phyloP scores from a whole-genome alignment of 2,888 invertebrate genomes.

The Polylopha cassiicola region DNA sequence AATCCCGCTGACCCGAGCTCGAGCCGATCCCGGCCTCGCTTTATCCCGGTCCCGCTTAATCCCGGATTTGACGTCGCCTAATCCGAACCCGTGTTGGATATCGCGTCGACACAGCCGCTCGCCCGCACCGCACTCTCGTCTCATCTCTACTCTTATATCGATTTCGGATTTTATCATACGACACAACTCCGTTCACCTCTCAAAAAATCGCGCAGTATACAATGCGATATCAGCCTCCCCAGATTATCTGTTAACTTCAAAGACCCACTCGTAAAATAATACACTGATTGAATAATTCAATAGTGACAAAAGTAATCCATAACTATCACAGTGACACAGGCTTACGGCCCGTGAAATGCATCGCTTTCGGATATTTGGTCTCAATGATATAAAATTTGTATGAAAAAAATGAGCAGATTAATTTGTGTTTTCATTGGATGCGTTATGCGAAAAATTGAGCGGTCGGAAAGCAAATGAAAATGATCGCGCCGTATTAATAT shows the following conservation, averaged over 20 bases:
- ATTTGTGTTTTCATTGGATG: conserved; percentile 73
- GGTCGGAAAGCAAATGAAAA: conserved; percentile 66
- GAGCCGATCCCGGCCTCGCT: conserved; percentile 62
- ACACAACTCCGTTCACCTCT: conserved; percentile 45
- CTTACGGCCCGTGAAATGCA: conserved; percentile 60
- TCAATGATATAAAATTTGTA: conserved; percentile 74
- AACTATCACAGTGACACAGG: conserved; percentile 63
- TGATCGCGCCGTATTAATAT: conserved; percentile 63
- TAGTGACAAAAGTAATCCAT: conserved; percentile 64
- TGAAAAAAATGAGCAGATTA: conserved; percentile 76
- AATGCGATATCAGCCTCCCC: conserved; percentile 41
- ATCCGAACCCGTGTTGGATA: conserved; percentile 82
- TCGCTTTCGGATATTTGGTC: conserved; percentile 63
- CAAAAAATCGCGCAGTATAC: conserved; percentile 37
- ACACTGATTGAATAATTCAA: conserved; percentile 59
- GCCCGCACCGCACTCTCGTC: conserved; percentile 53
- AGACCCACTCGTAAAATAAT: conserved; percentile 42
- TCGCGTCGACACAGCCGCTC: conserved; percentile 77
- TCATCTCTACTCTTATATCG: conserved; percentile 56
- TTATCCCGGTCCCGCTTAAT: conserved; percentile 72
- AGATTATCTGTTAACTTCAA: conserved; percentile 40
- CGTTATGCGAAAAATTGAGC: conserved; percentile 75
- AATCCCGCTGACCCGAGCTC: conserved; percentile 73
- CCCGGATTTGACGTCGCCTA: conserved; percentile 79
- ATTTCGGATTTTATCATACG: conserved; percentile 53